Percentiles rank a stretch among this genome's conserved stretches.
These are phyloP conservation scores for Candidula unifasciata DNA, from an alignment of 2,888 invertebrate genomes.

Conservation along the genomic window DNA sequence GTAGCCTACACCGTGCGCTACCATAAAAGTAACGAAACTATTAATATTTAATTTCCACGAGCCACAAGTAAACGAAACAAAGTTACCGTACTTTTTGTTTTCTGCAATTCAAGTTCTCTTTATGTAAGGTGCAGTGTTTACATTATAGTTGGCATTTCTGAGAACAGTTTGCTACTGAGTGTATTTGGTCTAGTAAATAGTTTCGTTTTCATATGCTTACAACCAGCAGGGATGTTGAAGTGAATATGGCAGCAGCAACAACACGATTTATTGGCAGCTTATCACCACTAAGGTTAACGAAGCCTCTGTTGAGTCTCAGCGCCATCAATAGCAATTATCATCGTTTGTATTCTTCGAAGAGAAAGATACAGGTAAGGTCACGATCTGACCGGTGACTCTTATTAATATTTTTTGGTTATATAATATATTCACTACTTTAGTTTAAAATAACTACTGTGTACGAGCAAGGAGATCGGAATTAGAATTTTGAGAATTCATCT, in stretches of 20 bases:
- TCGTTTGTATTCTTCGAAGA: neutral
- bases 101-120: neutral
- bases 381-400: no score
- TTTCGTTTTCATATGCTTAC: constrained; percentile 14
- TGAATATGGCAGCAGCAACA: constrained; percentile 2
- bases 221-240: neutral
- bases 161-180: neutral
- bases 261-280: neutral
- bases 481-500: no score
- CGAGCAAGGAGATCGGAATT: no score
- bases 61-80: neutral
- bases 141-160: neutral
- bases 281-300: neutral
- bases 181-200: neutral
- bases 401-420: no score
- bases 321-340: neutral
- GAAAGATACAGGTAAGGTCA: neutral
- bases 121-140: neutral
- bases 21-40: neutral
- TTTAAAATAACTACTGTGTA: no score
- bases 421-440: no score
- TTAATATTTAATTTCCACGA: constrained; percentile 6
- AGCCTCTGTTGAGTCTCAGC: neutral
- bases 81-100: neutral
- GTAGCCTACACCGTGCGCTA: no score